Conservation (phyloP, 2,113 vertebrate species). For the Oryzias woworae region DNA sequence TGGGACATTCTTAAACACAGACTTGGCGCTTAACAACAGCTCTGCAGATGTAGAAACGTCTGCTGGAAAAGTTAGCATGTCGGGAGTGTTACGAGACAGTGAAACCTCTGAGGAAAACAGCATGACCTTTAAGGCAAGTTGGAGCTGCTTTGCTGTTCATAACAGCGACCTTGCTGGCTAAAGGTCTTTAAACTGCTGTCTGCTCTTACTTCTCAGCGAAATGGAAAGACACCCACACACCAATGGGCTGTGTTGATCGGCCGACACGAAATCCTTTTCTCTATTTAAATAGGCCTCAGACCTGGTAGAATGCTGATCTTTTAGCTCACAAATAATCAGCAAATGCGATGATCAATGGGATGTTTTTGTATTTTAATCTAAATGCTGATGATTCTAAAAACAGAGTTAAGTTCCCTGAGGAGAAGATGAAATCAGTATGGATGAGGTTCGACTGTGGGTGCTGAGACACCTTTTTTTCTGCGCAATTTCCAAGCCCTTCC, state of each 20-base stretch:
- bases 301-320: conserved; percentile 46
- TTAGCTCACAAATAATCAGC: conserved; percentile 30
- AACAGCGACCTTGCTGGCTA: conserved; percentile 4
- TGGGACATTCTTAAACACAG: no score
- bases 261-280: conserved; percentile 9
- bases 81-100: background rate
- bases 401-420: conserved; percentile 26
- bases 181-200: background rate
- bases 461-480: conserved; percentile 7
- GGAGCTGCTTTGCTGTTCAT: background rate
- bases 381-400: conserved; percentile 58
- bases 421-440: conserved; percentile 39
- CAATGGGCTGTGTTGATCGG: background rate
- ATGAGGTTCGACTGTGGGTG: conserved; percentile 39
- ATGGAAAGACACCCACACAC: background rate
- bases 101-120: background rate
- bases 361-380: conserved; percentile 62
- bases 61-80: background rate
- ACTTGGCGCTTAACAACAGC: no score
- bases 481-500: conserved; percentile 32
- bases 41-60: background rate
- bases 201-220: background rate
- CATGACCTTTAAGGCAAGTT: background rate
- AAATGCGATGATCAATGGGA: conserved; percentile 56
- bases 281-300: conserved; percentile 13